Conservation (phyloP, 2,797 vertebrate genomes). For the Helicolenus hilgendorfi region DNA sequence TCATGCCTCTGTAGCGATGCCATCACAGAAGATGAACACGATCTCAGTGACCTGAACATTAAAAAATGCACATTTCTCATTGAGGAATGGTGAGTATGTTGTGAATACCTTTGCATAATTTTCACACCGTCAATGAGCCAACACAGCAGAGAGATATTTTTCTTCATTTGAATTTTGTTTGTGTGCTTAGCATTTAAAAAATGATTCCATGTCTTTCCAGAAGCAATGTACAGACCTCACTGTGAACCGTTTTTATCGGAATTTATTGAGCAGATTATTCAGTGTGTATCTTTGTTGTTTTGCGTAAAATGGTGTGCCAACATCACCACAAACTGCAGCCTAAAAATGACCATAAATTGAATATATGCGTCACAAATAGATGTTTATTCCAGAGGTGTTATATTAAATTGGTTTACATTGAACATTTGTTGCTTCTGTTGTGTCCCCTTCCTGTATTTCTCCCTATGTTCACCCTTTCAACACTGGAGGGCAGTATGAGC, state of each 20-base stretch:
- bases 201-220: not conserved
- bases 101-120: not conserved
- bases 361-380: not conserved
- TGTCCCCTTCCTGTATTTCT: not conserved
- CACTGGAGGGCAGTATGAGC: slow-evolving; percentile 85
- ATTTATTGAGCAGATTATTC: not conserved
- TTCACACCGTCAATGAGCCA: not conserved
- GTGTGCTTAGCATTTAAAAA: not conserved
- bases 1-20: not conserved
- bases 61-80: not conserved
- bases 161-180: not conserved
- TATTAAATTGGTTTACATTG: not conserved
- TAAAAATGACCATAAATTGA: not conserved
- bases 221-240: not conserved
- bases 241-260: not conserved
- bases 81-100: not conserved
- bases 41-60: not conserved
- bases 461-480: not conserved
- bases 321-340: not conserved
- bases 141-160: not conserved
- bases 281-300: not conserved
- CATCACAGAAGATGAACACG: not conserved
- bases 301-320: not conserved
- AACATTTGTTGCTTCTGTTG: not conserved
- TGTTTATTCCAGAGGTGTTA: not conserved